phyloP scores from a whole-genome alignment of 2,888 invertebrate genomes.

The Amaurobius ferox region DNA sequence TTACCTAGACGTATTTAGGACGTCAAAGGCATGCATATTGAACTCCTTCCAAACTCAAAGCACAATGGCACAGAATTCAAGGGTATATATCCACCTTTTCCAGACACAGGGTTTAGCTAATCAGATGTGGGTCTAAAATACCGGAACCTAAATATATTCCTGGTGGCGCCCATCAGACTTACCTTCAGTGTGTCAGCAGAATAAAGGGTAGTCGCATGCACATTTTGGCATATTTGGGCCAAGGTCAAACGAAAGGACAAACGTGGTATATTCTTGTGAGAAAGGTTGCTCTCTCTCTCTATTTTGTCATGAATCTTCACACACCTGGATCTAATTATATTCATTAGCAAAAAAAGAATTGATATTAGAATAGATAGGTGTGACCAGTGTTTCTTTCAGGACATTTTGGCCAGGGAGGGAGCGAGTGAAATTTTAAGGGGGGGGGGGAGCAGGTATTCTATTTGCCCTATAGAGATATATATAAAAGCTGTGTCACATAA shows the following conservation, averaged over 20 bases:
- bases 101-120: constrained; percentile 3
- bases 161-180: background rate
- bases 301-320: background rate
- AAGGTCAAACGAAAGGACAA: constrained; percentile 57
- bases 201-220: constrained; percentile 7
- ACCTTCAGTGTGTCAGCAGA: constrained; percentile 38
- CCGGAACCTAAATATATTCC: constrained; percentile 22
- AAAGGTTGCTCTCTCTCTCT: background rate
- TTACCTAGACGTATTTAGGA: too few species aligned
- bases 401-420: too few species aligned
- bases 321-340: constrained; percentile 11
- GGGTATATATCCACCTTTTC: constrained; percentile 5
- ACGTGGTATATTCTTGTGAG: background rate
- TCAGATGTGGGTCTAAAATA: background rate
- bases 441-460: too few species aligned
- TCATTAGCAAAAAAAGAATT: too few species aligned
- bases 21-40: too few species aligned
- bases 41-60: background rate
- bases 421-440: too few species aligned
- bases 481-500: too few species aligned
- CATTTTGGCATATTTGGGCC: constrained; percentile 43
- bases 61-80: background rate
- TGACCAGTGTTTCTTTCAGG: too few species aligned
- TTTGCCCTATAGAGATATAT: too few species aligned
- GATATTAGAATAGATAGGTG: too few species aligned